Conservation (phyloP, 2,888 invertebrate species). For the Spisula solida region DNA sequence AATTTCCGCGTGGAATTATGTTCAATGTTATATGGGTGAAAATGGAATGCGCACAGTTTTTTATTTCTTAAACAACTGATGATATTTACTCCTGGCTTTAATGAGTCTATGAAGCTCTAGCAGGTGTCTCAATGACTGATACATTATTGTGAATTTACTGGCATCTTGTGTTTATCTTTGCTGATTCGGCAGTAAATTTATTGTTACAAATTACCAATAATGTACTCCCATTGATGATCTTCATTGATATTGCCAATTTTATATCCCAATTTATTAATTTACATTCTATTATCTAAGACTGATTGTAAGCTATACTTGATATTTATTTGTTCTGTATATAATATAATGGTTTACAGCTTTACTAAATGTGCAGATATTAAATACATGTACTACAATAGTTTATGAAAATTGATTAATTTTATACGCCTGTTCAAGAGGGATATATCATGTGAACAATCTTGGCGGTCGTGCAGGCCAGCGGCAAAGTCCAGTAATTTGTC, state of each 20-base stretch:
- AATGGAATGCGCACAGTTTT: no score
- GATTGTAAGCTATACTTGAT: not conserved
- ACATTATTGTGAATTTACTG: conserved; percentile 14
- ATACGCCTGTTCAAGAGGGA: no score
- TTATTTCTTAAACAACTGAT: no score
- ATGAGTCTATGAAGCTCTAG: not conserved
- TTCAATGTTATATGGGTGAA: no score
- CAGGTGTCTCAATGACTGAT: not conserved
- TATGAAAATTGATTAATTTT: not conserved
- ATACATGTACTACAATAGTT: not conserved
- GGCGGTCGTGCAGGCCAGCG: no score
- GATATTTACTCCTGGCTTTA: no score
- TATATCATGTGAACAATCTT: no score
- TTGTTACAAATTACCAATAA: not conserved
- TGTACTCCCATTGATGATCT: not conserved
- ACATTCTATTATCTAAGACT: not conserved
- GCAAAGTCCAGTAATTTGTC: no score
- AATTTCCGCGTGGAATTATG: no score
- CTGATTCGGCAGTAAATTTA: not conserved
- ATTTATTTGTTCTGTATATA: not conserved
- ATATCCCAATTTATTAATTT: not conserved
- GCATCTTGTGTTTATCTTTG: not conserved
- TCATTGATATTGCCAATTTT: not conserved
- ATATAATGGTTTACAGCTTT: not conserved
- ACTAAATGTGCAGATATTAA: not conserved